Evolutionary conservation across 2,888 invertebrate genomes (phyloP), one percentile per base, ranked within the genome.

Genomic region (Didymodactylos carnosus): DNA sequence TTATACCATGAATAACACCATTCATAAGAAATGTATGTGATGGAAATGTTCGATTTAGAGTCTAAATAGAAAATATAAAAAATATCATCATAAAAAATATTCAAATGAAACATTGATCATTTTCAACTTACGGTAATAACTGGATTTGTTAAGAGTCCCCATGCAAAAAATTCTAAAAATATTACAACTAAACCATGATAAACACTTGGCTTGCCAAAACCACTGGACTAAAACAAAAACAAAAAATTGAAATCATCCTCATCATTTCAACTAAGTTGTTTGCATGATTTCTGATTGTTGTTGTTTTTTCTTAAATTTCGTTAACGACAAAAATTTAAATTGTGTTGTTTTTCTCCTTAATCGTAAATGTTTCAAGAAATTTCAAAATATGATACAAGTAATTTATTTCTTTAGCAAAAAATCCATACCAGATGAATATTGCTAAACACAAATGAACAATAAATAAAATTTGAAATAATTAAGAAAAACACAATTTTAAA

Each of bases 21-120:
- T 99, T 99, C 94, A 98, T 97, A 76, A 95, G 87, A 86, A 98
- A 97, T 81, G 95, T 98, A 84, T 98, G 95, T 84, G 94, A 91
- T 77, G 97, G 97, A 86, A 98, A 98, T 76, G 97, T 97, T 80
- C 4, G n/a, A 70, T 70, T 70, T 10, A 70, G 43, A n/a, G 39
- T 72, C 53, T 39, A 53, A 81, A 70, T 83, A 81, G 71, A 72
- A 70, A 73, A 73, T 25, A 77, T 73, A 70, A n/a, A 39, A 25
- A 25, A 69, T 73, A 49, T 46, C 23, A 3, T 29, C 35, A 27
- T 69, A 35, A 16, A 46, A 14, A 25, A 16, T 25, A 72, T 19
- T 16, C 13, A 73, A 14, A 49, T 51, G n/a, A n/a, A 46, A 71
- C 69, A 27, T 25, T 29, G 69, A 39, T 43, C 23, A 76, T 14